Evolutionary conservation across 2,888 invertebrate genomes (phyloP), one percentile per base, ranked within the genome.

Genomic region (Myopa tessellatipennis): DNA sequence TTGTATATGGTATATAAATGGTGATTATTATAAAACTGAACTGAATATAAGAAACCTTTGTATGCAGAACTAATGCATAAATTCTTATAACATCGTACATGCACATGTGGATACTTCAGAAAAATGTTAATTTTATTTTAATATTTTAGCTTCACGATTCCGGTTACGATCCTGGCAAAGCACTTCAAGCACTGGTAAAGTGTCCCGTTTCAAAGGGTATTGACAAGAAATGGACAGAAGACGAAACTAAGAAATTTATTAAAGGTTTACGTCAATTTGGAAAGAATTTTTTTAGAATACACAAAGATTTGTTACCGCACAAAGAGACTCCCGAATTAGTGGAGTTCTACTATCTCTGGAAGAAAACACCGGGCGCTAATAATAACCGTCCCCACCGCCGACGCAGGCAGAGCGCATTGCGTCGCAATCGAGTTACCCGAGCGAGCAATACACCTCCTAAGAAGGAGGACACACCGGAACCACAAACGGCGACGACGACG

Each of bases 261-360:
- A 99, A 99, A 91, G 99, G 99, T 83, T 93, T 99, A 84, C 93
- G 98, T 82, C 98, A 98, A 89, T 98, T 98, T 91, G 99, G 99
- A 84, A 99, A 99, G 91, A 99, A 99, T 91, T 99, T 99, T 91
- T 98, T 98, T 90, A 94, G 97, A 87, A 99, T 99, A 86, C 93
- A 95, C 84, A 98, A 98, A 90, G 99, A 99, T 90, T 91, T 98
- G 83, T 91, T 99, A 83, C 97, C 98, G 77, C 97, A 98, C 89
- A 97, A 98, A 91, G 98, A 98, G 88, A 98, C 98, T 85, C 95
- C 97, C 77, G 98, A 99, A 89, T 91, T 99, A 86, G 98, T 99
- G 76, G 98, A 98, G 90, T 99, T 97, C 91, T 99, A 99, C 90
- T 99, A 99, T 91, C 92, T 98, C 87, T 99, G 99, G 99, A 99